Evolutionary conservation across 2,888 invertebrate species (phyloP).

Genomic region (Halictus quadricinctus): DNA sequence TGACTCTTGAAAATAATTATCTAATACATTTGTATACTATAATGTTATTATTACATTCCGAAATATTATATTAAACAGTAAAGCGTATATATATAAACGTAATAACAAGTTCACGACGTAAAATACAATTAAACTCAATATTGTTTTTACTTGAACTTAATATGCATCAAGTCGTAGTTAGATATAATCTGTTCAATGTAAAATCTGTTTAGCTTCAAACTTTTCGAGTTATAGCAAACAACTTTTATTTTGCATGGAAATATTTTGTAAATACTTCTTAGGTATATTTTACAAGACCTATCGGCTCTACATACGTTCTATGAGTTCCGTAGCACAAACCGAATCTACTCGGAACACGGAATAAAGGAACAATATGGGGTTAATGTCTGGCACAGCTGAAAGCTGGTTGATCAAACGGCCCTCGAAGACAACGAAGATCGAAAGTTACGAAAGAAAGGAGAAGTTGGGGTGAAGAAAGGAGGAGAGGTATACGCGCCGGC

Average conservation of each 20-base stretch:
- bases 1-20: not conserved
- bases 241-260: not conserved
- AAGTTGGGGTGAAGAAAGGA: constrained; percentile 24
- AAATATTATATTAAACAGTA: not conserved
- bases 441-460: constrained; percentile 33
- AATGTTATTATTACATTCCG: not conserved
- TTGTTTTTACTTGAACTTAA: not conserved
- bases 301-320: not conserved
- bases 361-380: constrained; percentile 13
- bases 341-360: not conserved
- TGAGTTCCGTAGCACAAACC: not conserved
- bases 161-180: not conserved
- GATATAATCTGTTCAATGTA: not conserved
- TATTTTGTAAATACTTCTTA: not conserved
- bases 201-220: not conserved
- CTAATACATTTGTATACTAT: not conserved
- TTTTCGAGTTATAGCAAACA: not conserved
- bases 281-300: not conserved
- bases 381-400: not conserved
- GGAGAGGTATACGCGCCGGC: constrained; percentile 45
- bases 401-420: constrained; percentile 3
- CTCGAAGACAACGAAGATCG: constrained; percentile 31
- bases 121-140: not conserved
- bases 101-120: no score
- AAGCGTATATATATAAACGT: no score